Percentiles rank a stretch among this genome's conserved stretches.
These are phyloP conservation scores for Porites rus DNA, from an alignment of 92 coral and sea anemone genomes.

Conservation along the genomic window DNA sequence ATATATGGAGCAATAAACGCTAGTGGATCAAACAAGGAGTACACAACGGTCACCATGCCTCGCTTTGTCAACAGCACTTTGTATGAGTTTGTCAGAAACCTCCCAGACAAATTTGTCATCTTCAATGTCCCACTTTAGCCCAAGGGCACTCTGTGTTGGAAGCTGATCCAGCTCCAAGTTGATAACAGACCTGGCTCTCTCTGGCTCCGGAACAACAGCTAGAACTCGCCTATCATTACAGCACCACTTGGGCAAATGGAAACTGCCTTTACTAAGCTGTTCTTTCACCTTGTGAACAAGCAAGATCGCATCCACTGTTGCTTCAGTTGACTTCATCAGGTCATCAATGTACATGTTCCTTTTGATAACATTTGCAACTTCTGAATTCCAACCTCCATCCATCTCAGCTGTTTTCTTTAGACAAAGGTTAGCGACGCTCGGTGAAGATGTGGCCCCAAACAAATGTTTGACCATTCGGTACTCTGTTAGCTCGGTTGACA, in stretches of 20 bases:
- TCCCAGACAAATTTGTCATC: slow-evolving; percentile 17
- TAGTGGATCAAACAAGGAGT: slow-evolving; percentile 52
- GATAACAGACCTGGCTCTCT: slow-evolving; percentile 34
- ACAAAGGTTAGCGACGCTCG: slow-evolving; percentile 34
- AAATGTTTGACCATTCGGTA: slow-evolving; percentile 57
- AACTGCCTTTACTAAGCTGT: too few species aligned
- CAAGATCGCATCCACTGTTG: background rate
- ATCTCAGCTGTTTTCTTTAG: slow-evolving; percentile 45
- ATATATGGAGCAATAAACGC: slow-evolving; percentile 49
- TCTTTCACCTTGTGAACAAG: too few species aligned
- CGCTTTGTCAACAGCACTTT: slow-evolving; percentile 24
- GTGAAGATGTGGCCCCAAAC: slow-evolving; percentile 56
- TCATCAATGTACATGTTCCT: slow-evolving; percentile 69
- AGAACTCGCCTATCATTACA: too few species aligned
- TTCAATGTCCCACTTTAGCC: slow-evolving; percentile 23
- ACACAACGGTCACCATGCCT: slow-evolving; percentile 32
- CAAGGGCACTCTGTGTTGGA: slow-evolving; percentile 19
- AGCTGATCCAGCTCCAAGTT: slow-evolving; percentile 7
- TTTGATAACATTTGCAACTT: slow-evolving; percentile 23
- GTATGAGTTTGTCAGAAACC: slow-evolving; percentile 4
- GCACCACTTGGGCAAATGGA: too few species aligned
- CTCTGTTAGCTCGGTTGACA: slow-evolving; percentile 45
- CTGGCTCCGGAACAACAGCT: slow-evolving; percentile 25
- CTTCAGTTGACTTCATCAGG: slow-evolving; percentile 47
- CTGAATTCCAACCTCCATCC: slow-evolving; percentile 22